These are phyloP conservation scores for Choreutis nemorana DNA, from an alignment of 2,888 invertebrate species.

Conservation along the genomic window DNA sequence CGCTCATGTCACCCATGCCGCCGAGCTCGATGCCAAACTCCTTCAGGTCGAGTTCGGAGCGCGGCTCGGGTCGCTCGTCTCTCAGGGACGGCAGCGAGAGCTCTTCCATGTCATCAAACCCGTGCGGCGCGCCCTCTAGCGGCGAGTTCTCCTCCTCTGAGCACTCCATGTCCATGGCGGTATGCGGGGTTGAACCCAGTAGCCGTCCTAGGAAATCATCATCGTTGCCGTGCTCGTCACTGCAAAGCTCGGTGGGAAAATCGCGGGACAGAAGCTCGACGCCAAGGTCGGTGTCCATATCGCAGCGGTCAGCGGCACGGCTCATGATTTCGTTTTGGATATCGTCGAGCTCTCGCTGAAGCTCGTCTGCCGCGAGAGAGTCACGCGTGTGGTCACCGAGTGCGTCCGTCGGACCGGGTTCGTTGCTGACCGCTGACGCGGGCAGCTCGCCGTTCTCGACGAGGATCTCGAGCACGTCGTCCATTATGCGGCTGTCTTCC, in stretches of 20 bases:
- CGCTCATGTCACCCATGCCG: slow-evolving; percentile 62
- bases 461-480: slow-evolving; percentile 92
- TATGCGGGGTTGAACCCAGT: slow-evolving; percentile 33
- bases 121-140: slow-evolving; percentile 39
- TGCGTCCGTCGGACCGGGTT: slow-evolving; percentile 38
- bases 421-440: slow-evolving; percentile 76
- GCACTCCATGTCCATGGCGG: slow-evolving; percentile 46
- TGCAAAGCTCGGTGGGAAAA: slow-evolving; percentile 33
- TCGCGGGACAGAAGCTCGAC: slow-evolving; percentile 35
- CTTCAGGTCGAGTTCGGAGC: slow-evolving; percentile 63
- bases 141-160: slow-evolving; percentile 37
- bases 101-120: slow-evolving; percentile 55
- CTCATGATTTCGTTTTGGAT: slow-evolving; percentile 54
- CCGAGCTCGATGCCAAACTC: slow-evolving; percentile 72
- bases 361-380: slow-evolving; percentile 44
- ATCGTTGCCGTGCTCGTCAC: slow-evolving; percentile 34
- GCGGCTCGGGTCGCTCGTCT: slow-evolving; percentile 29
- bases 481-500: slow-evolving; percentile 78
- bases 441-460: slow-evolving; percentile 94
- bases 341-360: slow-evolving; percentile 49
- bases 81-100: slow-evolving; percentile 48
- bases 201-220: slow-evolving; percentile 50
- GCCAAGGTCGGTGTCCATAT: slow-evolving; percentile 34
- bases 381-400: slow-evolving; percentile 35
- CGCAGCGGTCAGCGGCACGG: slow-evolving; percentile 38